Evolutionary conservation across 2,113 vertebrate genomes (phyloP).

Genomic region (Pterocles burchelli): DNA sequence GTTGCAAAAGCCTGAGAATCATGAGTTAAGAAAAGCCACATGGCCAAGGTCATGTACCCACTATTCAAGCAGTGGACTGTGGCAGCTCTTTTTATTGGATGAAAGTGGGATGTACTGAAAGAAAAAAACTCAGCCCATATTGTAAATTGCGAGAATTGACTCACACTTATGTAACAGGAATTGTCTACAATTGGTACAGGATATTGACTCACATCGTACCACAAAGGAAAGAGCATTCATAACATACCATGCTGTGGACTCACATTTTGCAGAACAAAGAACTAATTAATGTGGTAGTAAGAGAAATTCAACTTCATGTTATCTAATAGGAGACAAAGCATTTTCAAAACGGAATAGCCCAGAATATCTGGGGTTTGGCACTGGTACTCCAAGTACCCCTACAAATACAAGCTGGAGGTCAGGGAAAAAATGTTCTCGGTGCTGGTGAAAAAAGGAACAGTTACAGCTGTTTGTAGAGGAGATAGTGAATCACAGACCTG

Average conservation of each 20-base stretch:
- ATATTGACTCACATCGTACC: conserved; percentile 57
- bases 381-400: neutral
- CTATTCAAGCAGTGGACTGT: neutral
- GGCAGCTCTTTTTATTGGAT: neutral
- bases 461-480: neutral
- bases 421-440: neutral
- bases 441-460: neutral
- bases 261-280: conserved; percentile 15
- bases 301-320: neutral
- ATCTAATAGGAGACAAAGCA: neutral
- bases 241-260: neutral
- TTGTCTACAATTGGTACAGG: conserved; percentile 49
- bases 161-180: conserved; percentile 63
- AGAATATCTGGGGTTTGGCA: neutral
- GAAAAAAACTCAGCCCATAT: neutral
- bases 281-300: neutral
- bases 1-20: neutral
- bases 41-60: neutral
- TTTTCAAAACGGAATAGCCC: neutral
- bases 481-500: neutral
- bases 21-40: neutral
- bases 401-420: neutral
- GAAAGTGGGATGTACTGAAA: neutral
- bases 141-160: conserved; percentile 18
- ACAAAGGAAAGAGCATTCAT: conserved; percentile 57